Percentiles rank a stretch among this genome's conserved stretches.
phyloP scores from a whole-genome alignment of 2,797 vertebrate genomes.

The Lerista edwardsae region DNA sequence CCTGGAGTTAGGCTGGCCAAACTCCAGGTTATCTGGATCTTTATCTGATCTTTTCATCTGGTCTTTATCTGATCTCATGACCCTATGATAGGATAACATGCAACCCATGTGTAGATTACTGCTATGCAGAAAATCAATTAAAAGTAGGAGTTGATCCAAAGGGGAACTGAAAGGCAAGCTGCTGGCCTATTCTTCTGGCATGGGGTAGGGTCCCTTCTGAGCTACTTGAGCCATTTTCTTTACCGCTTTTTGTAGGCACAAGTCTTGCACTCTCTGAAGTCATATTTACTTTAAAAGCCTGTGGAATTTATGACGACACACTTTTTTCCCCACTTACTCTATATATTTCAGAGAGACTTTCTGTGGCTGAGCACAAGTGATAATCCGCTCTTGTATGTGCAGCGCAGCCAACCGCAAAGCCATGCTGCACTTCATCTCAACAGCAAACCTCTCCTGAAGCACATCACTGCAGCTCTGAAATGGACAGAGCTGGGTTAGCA shows the following conservation, averaged over 20 bases:
- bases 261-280: neutral
- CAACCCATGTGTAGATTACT: no score
- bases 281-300: neutral
- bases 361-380: constrained; percentile 86
- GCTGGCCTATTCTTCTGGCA: neutral
- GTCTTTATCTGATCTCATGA: neutral
- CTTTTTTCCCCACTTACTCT: constrained; percentile 83
- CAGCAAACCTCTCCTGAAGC: constrained; percentile 93
- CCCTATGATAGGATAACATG: neutral
- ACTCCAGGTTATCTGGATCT: no score
- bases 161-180: neutral
- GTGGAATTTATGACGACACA: neutral
- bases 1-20: no score
- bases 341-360: constrained; percentile 93
- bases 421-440: constrained; percentile 96
- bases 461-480: constrained; percentile 94
- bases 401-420: constrained; percentile 91
- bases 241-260: no score
- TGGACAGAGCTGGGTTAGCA: constrained; percentile 9
- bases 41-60: no score
- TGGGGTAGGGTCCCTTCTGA: neutral
- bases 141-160: neutral
- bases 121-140: no score
- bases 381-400: constrained; percentile 93
- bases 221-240: neutral